phyloP scores from a whole-genome alignment of 2,113 vertebrate genomes.

The Xiphorhynchus elegans region DNA sequence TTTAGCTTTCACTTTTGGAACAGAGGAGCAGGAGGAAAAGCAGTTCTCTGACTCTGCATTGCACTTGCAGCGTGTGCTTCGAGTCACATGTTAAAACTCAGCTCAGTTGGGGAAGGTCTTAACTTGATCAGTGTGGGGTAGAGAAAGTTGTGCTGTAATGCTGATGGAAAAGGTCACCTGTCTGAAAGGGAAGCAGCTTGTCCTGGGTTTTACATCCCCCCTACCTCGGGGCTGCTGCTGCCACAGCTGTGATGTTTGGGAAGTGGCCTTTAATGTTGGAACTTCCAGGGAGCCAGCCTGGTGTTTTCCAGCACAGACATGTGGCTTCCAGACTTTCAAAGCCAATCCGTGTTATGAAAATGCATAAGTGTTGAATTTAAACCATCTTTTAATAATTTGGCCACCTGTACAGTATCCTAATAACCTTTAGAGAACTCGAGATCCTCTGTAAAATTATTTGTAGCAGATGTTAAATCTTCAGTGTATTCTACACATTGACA shows the following conservation, averaged over 20 bases:
- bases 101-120: background rate
- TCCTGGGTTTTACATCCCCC: background rate
- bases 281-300: background rate
- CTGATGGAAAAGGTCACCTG: background rate
- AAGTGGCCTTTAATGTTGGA: slow-evolving; percentile 35
- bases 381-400: slow-evolving; percentile 66
- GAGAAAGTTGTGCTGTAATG: background rate
- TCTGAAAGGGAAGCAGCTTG: background rate
- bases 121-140: background rate
- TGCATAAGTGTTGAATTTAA: slow-evolving; percentile 25
- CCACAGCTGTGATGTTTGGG: background rate
- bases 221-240: background rate
- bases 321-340: slow-evolving; percentile 65
- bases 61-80: background rate
- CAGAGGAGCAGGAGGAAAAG: background rate
- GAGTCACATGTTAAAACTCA: background rate
- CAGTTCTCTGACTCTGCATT: fast-evolving
- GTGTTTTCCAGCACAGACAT: slow-evolving; percentile 28
- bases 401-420: slow-evolving; percentile 67
- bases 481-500: slow-evolving; percentile 46
- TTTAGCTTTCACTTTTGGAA: background rate
- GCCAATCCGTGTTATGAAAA: slow-evolving; percentile 10
- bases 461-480: slow-evolving; percentile 66
- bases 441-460: slow-evolving; percentile 52
- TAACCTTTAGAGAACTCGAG: slow-evolving; percentile 46